Percentiles rank a stretch among this genome's conserved stretches.
phyloP scores from a whole-genome alignment of 2,113 vertebrate genomes.

The Aldabrachelys gigantea region DNA sequence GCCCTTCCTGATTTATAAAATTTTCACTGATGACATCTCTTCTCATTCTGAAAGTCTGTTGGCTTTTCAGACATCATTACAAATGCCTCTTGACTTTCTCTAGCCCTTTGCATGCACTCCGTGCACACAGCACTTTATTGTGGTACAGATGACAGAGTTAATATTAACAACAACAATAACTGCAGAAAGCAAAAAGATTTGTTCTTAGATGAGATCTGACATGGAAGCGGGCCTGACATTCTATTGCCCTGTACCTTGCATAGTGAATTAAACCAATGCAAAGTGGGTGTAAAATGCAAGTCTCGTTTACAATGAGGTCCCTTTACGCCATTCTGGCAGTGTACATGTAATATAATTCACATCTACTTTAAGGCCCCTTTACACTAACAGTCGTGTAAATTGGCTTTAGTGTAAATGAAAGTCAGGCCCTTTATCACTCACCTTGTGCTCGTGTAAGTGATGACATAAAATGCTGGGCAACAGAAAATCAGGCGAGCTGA shows the following conservation, averaged over 20 bases:
- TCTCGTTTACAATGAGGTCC: background rate
- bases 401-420: background rate
- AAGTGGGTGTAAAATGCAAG: background rate
- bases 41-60: background rate
- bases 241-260: background rate
- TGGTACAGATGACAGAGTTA: background rate
- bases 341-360: background rate
- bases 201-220: background rate
- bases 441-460: background rate
- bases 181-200: background rate
- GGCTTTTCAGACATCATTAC: background rate
- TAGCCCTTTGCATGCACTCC: background rate
- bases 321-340: background rate
- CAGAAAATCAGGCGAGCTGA: background rate
- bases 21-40: background rate
- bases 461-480: background rate
- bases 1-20: constrained; percentile 11
- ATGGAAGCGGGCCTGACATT: background rate
- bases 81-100: background rate
- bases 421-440: background rate
- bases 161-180: background rate
- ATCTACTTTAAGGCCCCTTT: background rate
- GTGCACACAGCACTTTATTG: background rate
- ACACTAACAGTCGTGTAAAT: background rate
- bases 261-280: background rate